Conservation (phyloP, 2,113 vertebrate genomes). For the Cyanoderma ruficeps region DNA sequence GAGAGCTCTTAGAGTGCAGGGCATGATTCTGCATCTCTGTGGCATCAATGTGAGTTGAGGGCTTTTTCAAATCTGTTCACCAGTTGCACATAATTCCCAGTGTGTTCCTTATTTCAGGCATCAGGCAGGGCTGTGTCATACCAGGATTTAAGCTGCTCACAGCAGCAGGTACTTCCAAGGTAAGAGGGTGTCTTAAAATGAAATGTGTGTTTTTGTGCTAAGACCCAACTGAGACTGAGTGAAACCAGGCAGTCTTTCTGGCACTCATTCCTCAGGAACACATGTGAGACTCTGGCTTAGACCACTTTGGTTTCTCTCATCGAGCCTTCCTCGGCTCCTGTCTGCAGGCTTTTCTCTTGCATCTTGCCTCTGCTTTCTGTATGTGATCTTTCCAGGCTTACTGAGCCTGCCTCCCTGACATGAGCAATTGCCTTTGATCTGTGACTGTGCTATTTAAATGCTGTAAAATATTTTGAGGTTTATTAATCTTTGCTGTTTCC, state of each 20-base stretch:
- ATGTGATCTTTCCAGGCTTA: constrained; percentile 3
- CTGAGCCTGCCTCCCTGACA: background rate
- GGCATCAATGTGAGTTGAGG: background rate
- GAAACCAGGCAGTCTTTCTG: constrained; percentile 62
- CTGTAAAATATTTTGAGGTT: constrained; percentile 18
- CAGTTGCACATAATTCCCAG: background rate
- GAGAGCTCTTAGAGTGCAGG: background rate
- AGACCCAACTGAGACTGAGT: constrained; percentile 59
- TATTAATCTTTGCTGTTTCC: constrained; percentile 28
- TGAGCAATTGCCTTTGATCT: constrained; percentile 20
- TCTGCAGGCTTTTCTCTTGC: constrained; percentile 19
- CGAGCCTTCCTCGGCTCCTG: background rate
- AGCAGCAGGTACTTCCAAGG: constrained; percentile 58
- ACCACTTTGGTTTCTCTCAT: background rate
- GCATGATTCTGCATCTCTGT: background rate
- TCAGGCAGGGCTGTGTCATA: background rate
- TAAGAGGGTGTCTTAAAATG: constrained; percentile 51
- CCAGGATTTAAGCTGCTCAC: constrained; percentile 6
- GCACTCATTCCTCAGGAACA: constrained; percentile 41
- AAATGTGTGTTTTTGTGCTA: constrained; percentile 32
- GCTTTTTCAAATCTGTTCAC: constrained; percentile 10
- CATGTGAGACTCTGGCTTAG: constrained; percentile 42
- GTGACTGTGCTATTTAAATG: constrained; percentile 7
- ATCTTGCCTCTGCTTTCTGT: constrained; percentile 22
- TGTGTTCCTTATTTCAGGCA: background rate